Evolutionary conservation across 1,140 invertebrate species (phyloP), one percentile per base, ranked within the genome.

Genomic region (Aphelenchoides fujianensis): DNA sequence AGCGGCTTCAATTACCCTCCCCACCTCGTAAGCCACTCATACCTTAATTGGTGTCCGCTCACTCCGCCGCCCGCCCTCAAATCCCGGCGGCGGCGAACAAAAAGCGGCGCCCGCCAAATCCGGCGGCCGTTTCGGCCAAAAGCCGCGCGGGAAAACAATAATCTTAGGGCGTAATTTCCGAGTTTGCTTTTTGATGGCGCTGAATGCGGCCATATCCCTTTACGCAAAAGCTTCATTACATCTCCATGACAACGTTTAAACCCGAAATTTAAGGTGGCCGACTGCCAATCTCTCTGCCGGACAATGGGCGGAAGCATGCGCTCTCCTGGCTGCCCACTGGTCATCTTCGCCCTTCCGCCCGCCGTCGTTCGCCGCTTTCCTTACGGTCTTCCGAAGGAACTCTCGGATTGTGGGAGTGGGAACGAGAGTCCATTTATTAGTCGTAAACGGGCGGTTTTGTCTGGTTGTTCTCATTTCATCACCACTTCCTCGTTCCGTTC

Each of bases 161-260:
- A 48, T 48, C 34, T 5, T 7, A 16, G 55, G 27, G 55, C 55
- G 55, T 59, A 59, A 59, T 59, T 59, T 23, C 34, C 34, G 55
- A 59, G 5, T 59, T 59, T 19, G 5, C 55, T 59, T 23, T 19
- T 7, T 59, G 27, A 5, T 30, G 34, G 7, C 5, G 23, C 55
- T n/a, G n/a, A n/a, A n/a, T n/a, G n/a, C n/a, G n/a, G n/a, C n/a
- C 55, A 59, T 59, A 59, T 59, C 55, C 55, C 27, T 59, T 59
- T n/a, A n/a, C n/a, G 23, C 41, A 23, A 5, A 5, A 59, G 55
- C 5, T 59, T 59, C 55, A 59, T 59, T 59, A 59, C 12, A 59
- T 59, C 55, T 59, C 55, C 55, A 59, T 59, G 55, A 59, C 55
- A 59, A 59, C 55, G 12, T 48, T 16, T 48, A 48, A 48, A 48